Evolutionary conservation across 1,140 invertebrate species (phyloP), one percentile per base, ranked within the genome.

Genomic region (Thaumetopoea pityocampa): DNA sequence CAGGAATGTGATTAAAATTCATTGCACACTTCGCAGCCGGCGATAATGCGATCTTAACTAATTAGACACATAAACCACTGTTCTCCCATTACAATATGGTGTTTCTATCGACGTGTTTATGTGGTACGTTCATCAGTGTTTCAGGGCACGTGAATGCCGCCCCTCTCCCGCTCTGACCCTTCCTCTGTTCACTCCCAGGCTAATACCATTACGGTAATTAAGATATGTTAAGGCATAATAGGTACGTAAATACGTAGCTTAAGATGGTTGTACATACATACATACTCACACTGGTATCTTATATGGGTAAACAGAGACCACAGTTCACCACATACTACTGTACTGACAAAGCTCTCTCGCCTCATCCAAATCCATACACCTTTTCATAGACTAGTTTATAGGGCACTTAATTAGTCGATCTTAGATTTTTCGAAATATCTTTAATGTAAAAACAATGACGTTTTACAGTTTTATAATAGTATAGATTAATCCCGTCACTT

Each of bases 191-290:
- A 33, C 36, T 33, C 35, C 46, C 34, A 27, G 33, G 53, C 61
- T 56, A 67, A 67, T 59, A 47, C 60, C 57, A 78, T 82, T 78
- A 79, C 61, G 51, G 68, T 78, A 79, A 82, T 78, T 64, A 70
- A 60, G 60, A 70, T 69, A 69, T 67, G 67, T 60, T 70, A 53
- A 49, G 55, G 43, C 63, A 64, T 70, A 70, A 70, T 70, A 60
- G 56, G 67, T 67, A 55, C 51, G 62, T 59, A 60, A 52, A 62
- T 64, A 65, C 59, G 59, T 61, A 54, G n/a, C n/a, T n/a, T n/a
- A n/a, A n/a, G n/a, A n/a, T n/a, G n/a, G n/a, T 62, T 54, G 67
- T 67, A 55, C 51, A 64, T 59, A 60, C 55, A 62, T 64, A 65
- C 59, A 62, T 61, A 54, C 51, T 34, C 38, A 43, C 48, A n/a